phyloP scores from a whole-genome alignment of 2,113 vertebrate species.

The Typhlomys cinereus region DNA sequence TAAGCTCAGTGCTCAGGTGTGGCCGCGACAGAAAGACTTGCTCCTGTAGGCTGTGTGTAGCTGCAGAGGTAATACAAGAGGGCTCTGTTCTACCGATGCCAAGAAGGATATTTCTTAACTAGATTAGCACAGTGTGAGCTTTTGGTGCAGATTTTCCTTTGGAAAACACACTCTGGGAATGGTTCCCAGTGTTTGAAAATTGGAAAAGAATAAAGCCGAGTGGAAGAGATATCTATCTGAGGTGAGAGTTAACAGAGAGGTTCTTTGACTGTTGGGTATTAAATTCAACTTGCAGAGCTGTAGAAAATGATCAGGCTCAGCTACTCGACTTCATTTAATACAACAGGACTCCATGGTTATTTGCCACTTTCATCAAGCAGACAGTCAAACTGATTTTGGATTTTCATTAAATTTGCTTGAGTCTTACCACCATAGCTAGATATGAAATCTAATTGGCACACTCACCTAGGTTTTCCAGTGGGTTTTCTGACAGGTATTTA shows the following conservation, averaged over 20 bases:
- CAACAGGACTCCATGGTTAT: neutral
- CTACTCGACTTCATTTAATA: neutral
- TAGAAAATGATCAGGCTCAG: conserved; percentile 20
- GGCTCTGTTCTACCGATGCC: conserved; percentile 54
- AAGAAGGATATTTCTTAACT: conserved; percentile 60
- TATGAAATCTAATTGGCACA: neutral
- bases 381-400: conserved; percentile 6
- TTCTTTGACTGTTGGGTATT: neutral
- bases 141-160: conserved; percentile 34
- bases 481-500: neutral
- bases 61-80: conserved; percentile 57
- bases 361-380: neutral
- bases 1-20: neutral
- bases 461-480: neutral
- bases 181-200: conserved; percentile 38
- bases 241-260: neutral
- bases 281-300: conserved; percentile 23
- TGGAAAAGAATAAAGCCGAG: conserved; percentile 42
- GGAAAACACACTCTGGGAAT: conserved; percentile 57
- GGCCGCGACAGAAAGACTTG: conserved; percentile 7
- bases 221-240: neutral
- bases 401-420: neutral
- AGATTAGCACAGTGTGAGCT: conserved; percentile 56
- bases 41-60: neutral
- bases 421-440: neutral